These are phyloP conservation scores for Pemphredon lugubris DNA, from an alignment of 2,888 invertebrate genomes.

Conservation along the genomic window DNA sequence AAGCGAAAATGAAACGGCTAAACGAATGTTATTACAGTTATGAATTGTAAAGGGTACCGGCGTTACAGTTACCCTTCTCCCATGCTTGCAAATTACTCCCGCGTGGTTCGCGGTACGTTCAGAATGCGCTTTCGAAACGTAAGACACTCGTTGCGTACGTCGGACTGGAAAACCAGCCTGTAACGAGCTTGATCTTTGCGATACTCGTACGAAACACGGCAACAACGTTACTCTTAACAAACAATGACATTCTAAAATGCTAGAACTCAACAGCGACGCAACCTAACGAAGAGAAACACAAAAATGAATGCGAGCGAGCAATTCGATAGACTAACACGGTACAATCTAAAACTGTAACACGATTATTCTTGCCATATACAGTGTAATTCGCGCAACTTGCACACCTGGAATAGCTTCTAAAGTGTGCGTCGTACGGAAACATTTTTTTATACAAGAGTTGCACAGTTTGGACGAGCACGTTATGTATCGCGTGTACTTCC, in stretches of 20 bases:
- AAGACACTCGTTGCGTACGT: conserved; percentile 13
- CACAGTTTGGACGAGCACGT: too few relatives aligned
- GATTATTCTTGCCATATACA: too few relatives aligned
- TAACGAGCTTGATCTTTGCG: background rate
- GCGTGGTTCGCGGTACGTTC: conserved; percentile 20
- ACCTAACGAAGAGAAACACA: too few relatives aligned
- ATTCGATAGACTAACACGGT: too few relatives aligned
- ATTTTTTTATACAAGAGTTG: too few relatives aligned
- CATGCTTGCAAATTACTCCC: conserved; percentile 33
- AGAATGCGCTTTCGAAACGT: conserved; percentile 26
- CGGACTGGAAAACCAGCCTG: conserved; percentile 11
- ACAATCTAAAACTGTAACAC: too few relatives aligned
- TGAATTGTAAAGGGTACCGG: conserved; percentile 51
- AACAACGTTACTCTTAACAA: background rate
- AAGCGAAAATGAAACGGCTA: conserved; percentile 36
- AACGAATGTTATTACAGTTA: conserved; percentile 52
- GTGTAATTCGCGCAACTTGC: too few relatives aligned
- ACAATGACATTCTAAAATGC: background rate
- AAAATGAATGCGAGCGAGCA: too few relatives aligned
- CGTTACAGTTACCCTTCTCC: conserved; percentile 32
- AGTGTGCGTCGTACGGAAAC: too few relatives aligned
- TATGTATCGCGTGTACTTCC: too few relatives aligned
- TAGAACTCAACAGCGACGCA: too few relatives aligned
- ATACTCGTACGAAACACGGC: background rate
- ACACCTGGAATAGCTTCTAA: too few relatives aligned